Evolutionary conservation across 2,113 vertebrate species (phyloP).

Genomic region (Girardinichthys multiradiatus): DNA sequence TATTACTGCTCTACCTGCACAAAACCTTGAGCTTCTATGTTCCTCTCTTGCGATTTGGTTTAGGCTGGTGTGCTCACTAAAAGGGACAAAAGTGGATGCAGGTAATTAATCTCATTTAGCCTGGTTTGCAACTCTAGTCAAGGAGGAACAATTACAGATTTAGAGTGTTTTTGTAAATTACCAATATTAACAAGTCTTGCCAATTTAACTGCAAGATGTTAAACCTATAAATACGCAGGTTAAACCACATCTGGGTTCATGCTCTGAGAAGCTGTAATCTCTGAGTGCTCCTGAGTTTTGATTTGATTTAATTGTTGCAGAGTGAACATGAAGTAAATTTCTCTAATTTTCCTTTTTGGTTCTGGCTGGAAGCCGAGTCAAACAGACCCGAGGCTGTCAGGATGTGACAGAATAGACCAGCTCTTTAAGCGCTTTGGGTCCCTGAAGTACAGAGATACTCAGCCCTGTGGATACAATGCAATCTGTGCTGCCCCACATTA

Average conservation of each 20-base stretch:
- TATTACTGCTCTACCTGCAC: no score
- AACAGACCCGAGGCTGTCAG: slow-evolving; percentile 1
- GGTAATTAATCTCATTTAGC: slow-evolving; percentile 4
- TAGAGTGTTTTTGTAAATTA: no score
- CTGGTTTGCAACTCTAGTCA: not conserved
- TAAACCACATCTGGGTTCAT: not conserved
- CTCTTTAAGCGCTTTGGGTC: slow-evolving; percentile 49
- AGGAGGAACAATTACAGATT: not conserved
- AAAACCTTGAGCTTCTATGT: no score
- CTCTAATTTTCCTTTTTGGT: slow-evolving; percentile 25
- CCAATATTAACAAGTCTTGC: no score
- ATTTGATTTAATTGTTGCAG: slow-evolving; percentile 8
- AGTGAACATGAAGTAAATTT: slow-evolving; percentile 9
- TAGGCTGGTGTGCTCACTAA: not conserved
- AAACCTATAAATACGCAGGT: not conserved
- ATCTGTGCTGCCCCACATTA: slow-evolving; percentile 69
- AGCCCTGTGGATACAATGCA: slow-evolving; percentile 51
- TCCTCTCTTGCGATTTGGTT: not conserved
- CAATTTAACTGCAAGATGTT: not conserved
- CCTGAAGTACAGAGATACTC: slow-evolving; percentile 43
- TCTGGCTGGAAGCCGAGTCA: slow-evolving; percentile 2
- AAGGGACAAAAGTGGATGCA: not conserved
- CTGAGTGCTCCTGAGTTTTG: not conserved
- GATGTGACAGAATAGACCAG: slow-evolving; percentile 11
- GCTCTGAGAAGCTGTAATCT: slow-evolving; percentile 2